A percentile compares a stretch with the other conserved stretches of the same genome.
These are phyloP conservation scores for Colaptes auratus DNA, from an alignment of 2,113 vertebrate genomes.

Conservation along the genomic window DNA sequence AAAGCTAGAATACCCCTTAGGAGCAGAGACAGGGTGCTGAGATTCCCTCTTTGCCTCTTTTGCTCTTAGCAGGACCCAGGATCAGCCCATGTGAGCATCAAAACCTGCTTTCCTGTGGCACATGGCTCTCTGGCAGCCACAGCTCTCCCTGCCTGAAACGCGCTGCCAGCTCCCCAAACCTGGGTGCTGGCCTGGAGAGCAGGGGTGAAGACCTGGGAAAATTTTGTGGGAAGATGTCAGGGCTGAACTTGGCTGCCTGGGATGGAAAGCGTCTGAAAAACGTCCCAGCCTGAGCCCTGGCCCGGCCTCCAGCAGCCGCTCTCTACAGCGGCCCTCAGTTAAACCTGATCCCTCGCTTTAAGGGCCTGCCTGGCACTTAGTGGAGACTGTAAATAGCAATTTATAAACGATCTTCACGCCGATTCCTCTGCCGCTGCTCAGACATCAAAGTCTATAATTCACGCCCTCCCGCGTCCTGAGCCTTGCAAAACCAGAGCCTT, in stretches of 20 bases:
- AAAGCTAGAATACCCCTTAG: neutral
- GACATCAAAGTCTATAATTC: slow-evolving; percentile 76
- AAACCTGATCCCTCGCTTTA: slow-evolving; percentile 69
- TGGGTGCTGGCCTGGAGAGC: neutral
- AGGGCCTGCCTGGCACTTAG: slow-evolving; percentile 67
- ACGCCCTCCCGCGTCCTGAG: slow-evolving; percentile 66
- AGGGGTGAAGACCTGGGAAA: neutral
- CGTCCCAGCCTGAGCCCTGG: neutral
- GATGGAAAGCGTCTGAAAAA: neutral
- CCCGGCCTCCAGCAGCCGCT: neutral
- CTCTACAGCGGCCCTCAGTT: slow-evolving; percentile 40
- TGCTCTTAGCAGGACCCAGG: neutral
- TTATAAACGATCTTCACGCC: slow-evolving; percentile 69
- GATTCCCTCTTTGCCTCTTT: neutral
- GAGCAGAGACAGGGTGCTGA: neutral
- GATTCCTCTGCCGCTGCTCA: slow-evolving; percentile 48
- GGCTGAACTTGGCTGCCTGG: neutral
- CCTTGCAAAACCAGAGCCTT: slow-evolving; percentile 59
- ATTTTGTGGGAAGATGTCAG: neutral
- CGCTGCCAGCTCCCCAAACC: neutral
- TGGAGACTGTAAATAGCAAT: slow-evolving; percentile 62
- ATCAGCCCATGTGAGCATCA: neutral
- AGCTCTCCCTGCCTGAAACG: neutral
- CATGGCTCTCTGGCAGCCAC: accelerated
- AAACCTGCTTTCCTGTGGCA: neutral